phyloP scores from a whole-genome alignment of 2,888 invertebrate genomes.

The Macrostomum cliftonense region DNA sequence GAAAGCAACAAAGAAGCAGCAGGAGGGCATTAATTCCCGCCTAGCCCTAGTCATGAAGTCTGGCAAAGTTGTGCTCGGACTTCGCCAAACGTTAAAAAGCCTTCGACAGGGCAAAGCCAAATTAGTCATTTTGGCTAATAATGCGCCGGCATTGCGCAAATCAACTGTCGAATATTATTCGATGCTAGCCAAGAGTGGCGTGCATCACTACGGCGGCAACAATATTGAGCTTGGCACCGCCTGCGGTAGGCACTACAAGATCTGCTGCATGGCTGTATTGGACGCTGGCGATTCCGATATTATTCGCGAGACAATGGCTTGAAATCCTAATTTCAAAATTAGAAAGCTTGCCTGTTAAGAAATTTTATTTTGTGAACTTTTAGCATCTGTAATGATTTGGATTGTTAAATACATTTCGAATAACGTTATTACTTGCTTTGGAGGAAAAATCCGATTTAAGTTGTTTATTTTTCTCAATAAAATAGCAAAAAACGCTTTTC shows the following conservation, averaged over 20 bases:
- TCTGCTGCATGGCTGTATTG: constrained; percentile 89
- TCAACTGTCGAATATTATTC: constrained; percentile 99
- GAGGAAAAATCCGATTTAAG: too few relatives aligned
- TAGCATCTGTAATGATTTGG: too few relatives aligned
- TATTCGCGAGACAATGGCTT: too few relatives aligned
- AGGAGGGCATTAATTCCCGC: constrained; percentile 95
- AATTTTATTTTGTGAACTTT: too few relatives aligned
- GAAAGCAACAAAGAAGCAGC: constrained; percentile 60
- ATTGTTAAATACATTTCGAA: too few relatives aligned
- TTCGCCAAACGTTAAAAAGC: constrained; percentile 90
- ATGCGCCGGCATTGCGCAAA: constrained; percentile 87
- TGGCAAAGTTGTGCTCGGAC: constrained; percentile 87
- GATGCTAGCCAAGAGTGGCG: constrained; percentile 95
- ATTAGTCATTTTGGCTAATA: constrained; percentile 92
- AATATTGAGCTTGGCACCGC: constrained; percentile 98
- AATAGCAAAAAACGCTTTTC: too few relatives aligned
- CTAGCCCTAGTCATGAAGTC: constrained; percentile 97
- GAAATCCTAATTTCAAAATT: too few relatives aligned
- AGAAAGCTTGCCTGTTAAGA: too few relatives aligned
- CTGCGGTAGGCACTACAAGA: constrained; percentile 96
- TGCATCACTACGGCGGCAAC: constrained; percentile 95
- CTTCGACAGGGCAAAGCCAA: constrained; percentile 96
- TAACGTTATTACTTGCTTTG: too few relatives aligned
- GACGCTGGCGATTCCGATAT: constrained; percentile 55
- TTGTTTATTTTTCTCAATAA: too few relatives aligned